phyloP scores from a whole-genome alignment of 2,797 vertebrate genomes.

The Poeciliopsis gracilis region DNA sequence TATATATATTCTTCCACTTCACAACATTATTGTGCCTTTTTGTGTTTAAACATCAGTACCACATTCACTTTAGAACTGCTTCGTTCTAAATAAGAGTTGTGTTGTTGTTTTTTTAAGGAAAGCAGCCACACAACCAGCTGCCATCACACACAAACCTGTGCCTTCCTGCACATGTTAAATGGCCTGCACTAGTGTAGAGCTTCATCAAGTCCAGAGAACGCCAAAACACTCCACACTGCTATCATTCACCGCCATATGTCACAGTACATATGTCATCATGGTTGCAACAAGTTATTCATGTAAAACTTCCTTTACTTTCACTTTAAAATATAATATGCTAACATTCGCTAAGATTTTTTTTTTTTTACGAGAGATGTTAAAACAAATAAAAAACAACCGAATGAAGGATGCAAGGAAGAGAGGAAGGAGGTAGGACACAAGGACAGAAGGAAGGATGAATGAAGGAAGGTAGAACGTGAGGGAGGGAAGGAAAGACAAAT shows the following conservation, averaged over 20 bases:
- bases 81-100: neutral
- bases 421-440: neutral
- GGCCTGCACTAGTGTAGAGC: too few species aligned
- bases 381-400: neutral
- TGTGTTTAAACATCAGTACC: neutral
- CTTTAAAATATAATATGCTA: neutral
- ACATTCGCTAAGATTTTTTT: neutral
- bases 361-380: neutral
- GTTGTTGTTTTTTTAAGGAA: neutral
- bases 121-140: neutral
- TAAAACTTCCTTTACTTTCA: neutral
- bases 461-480: neutral
- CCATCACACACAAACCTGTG: neutral
- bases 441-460: neutral
- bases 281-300: neutral
- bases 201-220: too few species aligned
- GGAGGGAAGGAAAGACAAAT: neutral
- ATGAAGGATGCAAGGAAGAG: neutral
- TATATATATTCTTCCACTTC: neutral
- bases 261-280: neutral
- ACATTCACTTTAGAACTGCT: neutral
- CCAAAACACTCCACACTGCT: too few species aligned
- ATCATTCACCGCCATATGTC: too few species aligned
- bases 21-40: neutral
- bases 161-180: too few species aligned